These are phyloP conservation scores for Blastobasis lacticolella DNA, from an alignment of 2,888 invertebrate genomes.

Conservation along the genomic window DNA sequence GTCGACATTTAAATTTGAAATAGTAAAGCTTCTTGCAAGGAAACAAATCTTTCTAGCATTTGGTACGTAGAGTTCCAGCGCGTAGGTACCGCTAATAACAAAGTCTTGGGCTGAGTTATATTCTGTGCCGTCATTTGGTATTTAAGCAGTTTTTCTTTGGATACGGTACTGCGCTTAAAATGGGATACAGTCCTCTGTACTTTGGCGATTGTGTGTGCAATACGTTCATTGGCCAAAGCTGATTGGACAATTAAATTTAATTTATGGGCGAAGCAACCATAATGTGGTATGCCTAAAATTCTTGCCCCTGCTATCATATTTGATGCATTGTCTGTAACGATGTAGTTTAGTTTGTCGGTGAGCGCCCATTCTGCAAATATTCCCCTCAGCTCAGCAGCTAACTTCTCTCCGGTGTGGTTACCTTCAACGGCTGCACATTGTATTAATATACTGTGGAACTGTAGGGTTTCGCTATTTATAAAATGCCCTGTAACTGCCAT, in stretches of 20 bases:
- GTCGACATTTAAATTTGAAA: conserved; percentile 5
- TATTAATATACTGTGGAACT: too few relatives aligned
- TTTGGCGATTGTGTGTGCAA: background rate
- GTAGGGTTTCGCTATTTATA: too few relatives aligned
- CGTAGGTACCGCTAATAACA: background rate
- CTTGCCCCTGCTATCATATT: background rate
- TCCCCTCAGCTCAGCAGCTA: too few relatives aligned
- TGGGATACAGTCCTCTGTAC: background rate
- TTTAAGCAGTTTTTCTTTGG: background rate
- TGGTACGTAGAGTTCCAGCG: background rate
- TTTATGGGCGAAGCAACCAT: background rate
- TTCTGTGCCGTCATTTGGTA: background rate
- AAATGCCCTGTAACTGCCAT: conserved; percentile 12
- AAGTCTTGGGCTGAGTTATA: background rate
- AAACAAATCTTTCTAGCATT: background rate
- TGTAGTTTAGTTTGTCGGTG: background rate
- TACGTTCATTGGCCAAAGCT: background rate
- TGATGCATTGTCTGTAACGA: background rate
- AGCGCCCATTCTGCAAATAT: background rate
- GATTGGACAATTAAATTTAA: background rate
- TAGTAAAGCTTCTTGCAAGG: background rate
- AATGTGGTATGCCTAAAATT: background rate
- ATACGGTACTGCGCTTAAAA: background rate
- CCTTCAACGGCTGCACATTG: too few relatives aligned
- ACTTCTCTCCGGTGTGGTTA: too few relatives aligned